These are phyloP conservation scores for Nephila pilipes DNA, from an alignment of 1,140 invertebrate genomes.

Conservation along the genomic window DNA sequence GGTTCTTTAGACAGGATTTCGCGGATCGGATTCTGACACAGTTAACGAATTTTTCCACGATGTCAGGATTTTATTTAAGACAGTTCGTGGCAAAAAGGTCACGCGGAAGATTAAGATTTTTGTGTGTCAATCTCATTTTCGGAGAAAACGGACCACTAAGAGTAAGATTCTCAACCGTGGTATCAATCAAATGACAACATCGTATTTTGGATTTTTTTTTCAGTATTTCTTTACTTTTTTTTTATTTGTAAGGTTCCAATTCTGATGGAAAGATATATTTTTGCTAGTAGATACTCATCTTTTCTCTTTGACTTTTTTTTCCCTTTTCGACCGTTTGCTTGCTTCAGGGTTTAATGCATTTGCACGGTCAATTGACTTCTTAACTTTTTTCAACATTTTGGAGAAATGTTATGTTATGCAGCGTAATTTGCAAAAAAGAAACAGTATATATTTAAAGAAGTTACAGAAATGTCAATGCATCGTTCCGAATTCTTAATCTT, in stretches of 20 bases:
- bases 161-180: not conserved
- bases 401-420: too few species aligned
- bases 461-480: too few species aligned
- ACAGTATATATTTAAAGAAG: too few species aligned
- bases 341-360: too few species aligned
- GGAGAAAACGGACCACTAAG: not conserved
- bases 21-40: slow-evolving; percentile 32
- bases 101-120: slow-evolving; percentile 21
- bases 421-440: too few species aligned
- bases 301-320: too few species aligned
- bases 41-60: slow-evolving; percentile 38
- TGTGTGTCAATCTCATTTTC: not conserved
- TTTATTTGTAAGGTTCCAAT: not conserved
- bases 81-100: slow-evolving; percentile 33
- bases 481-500: too few species aligned
- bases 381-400: too few species aligned
- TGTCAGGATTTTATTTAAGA: slow-evolving; percentile 41
- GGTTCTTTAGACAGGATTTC: not conserved
- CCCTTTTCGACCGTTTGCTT: too few species aligned
- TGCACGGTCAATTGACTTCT: too few species aligned
- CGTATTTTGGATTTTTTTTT: not conserved
- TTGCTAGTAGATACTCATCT: too few species aligned
- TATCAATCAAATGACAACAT: slow-evolving; percentile 17
- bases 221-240: not conserved
- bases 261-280: too few species aligned